Evolutionary conservation across 2,113 vertebrate genomes (phyloP).

Genomic region (Clarias magur): DNA sequence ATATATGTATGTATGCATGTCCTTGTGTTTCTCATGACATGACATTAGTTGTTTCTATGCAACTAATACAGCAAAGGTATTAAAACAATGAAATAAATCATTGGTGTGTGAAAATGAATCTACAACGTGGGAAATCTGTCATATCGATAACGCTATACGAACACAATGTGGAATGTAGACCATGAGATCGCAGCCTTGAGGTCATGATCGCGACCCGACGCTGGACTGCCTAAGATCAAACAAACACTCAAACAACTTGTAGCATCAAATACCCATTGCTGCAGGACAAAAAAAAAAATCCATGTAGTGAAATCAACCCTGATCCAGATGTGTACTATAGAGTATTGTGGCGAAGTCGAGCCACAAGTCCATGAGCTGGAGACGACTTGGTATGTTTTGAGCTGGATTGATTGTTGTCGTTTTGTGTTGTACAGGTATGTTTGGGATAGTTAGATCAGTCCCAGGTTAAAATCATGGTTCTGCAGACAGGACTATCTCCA

Average conservation of each 20-base stretch:
- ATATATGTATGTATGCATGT: background rate
- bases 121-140: conserved; percentile 1
- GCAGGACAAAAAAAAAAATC: background rate
- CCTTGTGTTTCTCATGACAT: too few relatives aligned
- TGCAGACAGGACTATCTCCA: background rate
- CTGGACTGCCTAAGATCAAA: background rate
- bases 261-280: background rate
- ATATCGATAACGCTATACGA: background rate
- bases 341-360: background rate
- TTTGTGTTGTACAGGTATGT: background rate
- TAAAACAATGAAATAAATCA: conserved; percentile 13
- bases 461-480: background rate
- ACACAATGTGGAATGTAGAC: background rate
- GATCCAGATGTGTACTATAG: background rate
- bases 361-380: background rate
- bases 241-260: background rate
- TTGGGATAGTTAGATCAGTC: background rate
- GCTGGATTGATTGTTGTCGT: background rate
- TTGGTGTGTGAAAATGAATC: background rate
- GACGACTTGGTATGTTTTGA: background rate
- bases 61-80: too few relatives aligned
- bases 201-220: background rate
- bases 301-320: background rate
- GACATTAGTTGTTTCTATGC: background rate
- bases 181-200: background rate